Base-by-base conservation (phyloP, 2,888 invertebrate species). In the Kryphioiulus occultus region DNA sequence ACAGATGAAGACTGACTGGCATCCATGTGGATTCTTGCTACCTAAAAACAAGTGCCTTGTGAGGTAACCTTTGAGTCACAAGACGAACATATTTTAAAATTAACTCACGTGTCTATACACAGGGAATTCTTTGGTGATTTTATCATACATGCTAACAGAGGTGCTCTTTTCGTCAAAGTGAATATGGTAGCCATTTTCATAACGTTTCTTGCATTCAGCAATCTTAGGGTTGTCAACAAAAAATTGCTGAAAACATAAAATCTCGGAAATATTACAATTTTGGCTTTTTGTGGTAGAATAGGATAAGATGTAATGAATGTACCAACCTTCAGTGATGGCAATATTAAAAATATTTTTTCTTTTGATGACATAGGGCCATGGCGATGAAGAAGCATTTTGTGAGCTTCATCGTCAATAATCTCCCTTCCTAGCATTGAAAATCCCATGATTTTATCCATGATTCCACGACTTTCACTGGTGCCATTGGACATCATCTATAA, bases 381-480 rank as follows among this genome's bases (percentile, higher is more conserved):
- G 17, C 78, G 78, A 78, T 32, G 78, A 15, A 78, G 17, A 78
- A 78, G 12, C 17, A 30, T 15, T 17, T 5, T 17, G 30, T 78
- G 78, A 30, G 30, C 17, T 15, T 32, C 17, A 15, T 78, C 78
- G 30, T 78, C 78, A 30, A 78, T 78, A 30, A 78, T 15, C 3
- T 78, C 78, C 30, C 78, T 78, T 3, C 78, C 78, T 17, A 78
- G 10, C 30, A 78, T 30, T 12, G 78, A 78, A 78, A 78, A 78
- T 78, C 78, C 78, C 30, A 78, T 78, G 30, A 78, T 78, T 30
- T 78, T 78, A 17, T 78, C 78, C 78, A 17, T 78, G 15, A 78
- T 17, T 12, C 30, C 30, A 32, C 78, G 78, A 78, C 30, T 78
- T 78, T 78, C 78, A 10, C 30, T 30, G 15, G 78, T 78, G 15